Evolutionary conservation across 2,888 invertebrate genomes (phyloP).

Genomic region (Odontocolon sp.): DNA sequence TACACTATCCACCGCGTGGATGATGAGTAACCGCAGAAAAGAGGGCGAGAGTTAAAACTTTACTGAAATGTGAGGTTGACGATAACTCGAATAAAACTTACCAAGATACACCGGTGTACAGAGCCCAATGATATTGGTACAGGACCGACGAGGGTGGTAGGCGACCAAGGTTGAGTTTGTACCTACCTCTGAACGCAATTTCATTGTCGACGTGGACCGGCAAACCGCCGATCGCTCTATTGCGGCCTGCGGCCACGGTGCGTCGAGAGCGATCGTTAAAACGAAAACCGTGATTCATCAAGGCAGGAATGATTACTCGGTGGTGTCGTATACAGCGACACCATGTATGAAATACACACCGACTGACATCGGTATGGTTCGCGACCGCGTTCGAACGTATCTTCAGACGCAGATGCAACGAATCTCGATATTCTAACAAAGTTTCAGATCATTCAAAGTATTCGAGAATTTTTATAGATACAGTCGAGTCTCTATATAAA

Average conservation of each 20-base stretch:
- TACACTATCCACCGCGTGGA: too few species aligned
- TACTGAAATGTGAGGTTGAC: too few species aligned
- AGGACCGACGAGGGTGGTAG: neutral
- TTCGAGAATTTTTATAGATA: too few species aligned
- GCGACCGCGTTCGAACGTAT: neutral
- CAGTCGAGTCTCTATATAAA: too few species aligned
- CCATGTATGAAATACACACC: slow-evolving; percentile 23
- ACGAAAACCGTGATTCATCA: slow-evolving; percentile 60
- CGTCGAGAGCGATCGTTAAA: slow-evolving; percentile 54
- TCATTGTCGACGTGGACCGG: slow-evolving; percentile 49
- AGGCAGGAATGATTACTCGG: slow-evolving; percentile 55
- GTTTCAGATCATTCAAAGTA: neutral
- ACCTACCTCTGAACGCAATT: slow-evolving; percentile 52
- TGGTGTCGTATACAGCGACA: slow-evolving; percentile 43
- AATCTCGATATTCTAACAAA: neutral
- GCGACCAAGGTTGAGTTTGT: slow-evolving; percentile 17
- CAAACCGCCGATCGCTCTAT: slow-evolving; percentile 59
- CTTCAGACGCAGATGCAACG: too few species aligned
- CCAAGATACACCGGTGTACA: neutral
- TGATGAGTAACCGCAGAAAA: too few species aligned
- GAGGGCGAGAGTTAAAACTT: too few species aligned
- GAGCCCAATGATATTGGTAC: neutral
- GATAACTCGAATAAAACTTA: too few species aligned
- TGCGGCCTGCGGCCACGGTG: slow-evolving; percentile 55
- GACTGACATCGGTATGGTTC: slow-evolving; percentile 9